These are phyloP conservation scores for Heterodera schachtii DNA, from an alignment of 1,140 invertebrate species.

Conservation along the genomic window DNA sequence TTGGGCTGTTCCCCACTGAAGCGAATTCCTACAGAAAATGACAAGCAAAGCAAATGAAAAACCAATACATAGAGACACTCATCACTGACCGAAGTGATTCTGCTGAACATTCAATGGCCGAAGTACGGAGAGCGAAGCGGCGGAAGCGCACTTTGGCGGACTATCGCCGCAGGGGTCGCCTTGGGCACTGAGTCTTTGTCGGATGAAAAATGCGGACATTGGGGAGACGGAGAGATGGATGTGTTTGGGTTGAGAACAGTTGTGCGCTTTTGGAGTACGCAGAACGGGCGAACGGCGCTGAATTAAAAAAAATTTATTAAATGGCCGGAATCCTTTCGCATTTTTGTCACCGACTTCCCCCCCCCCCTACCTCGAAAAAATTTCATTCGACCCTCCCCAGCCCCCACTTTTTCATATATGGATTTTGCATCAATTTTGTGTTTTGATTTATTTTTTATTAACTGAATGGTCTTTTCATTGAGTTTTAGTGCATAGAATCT, in stretches of 20 bases:
- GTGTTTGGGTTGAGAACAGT: background rate
- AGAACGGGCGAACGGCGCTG: constrained; percentile 16
- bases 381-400: no score
- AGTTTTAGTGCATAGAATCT: no score
- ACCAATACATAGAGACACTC: background rate
- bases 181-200: constrained; percentile 8
- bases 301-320: no score
- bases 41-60: background rate
- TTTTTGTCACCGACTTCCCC: no score
- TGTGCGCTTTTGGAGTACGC: constrained; percentile 20
- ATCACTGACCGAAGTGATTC: constrained; percentile 25
- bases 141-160: background rate
- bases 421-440: no score
- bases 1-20: constrained; percentile 18
- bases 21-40: constrained; percentile 14
- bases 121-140: constrained; percentile 4
- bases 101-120: constrained; percentile 27
- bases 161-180: background rate
- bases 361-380: no score
- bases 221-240: constrained; percentile 32
- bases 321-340: no score
- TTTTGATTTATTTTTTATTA: no score
- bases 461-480: no score
- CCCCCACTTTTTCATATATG: no score
- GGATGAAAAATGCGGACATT: constrained; percentile 30